These are phyloP conservation scores for Dicranocentrus wangi DNA, from an alignment of 2,888 invertebrate genomes.

Conservation along the genomic window DNA sequence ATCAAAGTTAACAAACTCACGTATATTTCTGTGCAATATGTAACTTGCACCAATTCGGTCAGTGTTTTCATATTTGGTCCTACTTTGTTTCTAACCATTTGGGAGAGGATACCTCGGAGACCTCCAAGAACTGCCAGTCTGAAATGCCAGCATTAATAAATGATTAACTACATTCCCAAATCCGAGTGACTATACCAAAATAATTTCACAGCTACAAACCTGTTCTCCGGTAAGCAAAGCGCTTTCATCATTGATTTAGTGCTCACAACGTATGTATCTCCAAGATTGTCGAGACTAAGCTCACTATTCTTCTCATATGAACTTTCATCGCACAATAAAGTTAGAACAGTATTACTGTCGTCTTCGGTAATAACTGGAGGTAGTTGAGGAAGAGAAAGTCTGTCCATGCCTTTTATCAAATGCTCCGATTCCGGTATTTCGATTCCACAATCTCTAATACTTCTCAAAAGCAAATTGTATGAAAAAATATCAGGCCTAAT, in stretches of 20 bases:
- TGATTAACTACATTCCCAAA: too few relatives aligned
- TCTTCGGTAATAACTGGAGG: constrained; percentile 33
- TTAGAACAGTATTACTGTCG: constrained; percentile 45
- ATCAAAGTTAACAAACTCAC: too few relatives aligned
- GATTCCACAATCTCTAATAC: constrained; percentile 86
- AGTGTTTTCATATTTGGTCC: constrained; percentile 86
- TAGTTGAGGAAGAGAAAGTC: constrained; percentile 1
- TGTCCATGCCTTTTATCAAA: not conserved
- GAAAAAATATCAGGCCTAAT: constrained; percentile 83
- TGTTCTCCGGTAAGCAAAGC: constrained; percentile 30
- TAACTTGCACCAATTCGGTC: constrained; percentile 83
- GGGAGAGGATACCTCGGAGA: constrained; percentile 82
- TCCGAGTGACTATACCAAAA: too few relatives aligned
- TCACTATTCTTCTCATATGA: not conserved
- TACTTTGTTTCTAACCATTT: constrained; percentile 82
- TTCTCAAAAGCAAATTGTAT: constrained; percentile 87
- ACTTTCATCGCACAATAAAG: constrained; percentile 23
- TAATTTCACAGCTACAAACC: too few relatives aligned
- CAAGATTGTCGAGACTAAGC: constrained; percentile 32
- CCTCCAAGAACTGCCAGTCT: constrained; percentile 87
- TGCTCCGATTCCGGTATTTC: constrained; percentile 74
- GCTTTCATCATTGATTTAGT: constrained; percentile 30
- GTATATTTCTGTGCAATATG: too few relatives aligned
- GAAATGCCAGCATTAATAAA: constrained; percentile 24
- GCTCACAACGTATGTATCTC: constrained; percentile 5